Evolutionary conservation across 1,140 invertebrate species (phyloP), one percentile per base, ranked within the genome.

Genomic region (Trichogramma pretiosum): DNA sequence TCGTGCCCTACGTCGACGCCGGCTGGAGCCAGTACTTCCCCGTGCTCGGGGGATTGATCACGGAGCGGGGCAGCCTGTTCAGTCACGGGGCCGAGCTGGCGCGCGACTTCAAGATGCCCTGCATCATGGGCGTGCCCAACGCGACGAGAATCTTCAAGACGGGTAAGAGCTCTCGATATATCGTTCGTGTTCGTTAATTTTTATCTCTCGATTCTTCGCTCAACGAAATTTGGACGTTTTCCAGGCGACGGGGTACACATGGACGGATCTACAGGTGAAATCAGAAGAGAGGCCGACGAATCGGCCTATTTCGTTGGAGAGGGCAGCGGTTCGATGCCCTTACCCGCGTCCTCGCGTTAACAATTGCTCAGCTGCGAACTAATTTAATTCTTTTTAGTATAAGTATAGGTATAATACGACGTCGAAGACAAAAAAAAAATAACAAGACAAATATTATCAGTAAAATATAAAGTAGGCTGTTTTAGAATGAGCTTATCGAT

Each of bases 1-100:
- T 93, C 46, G 89, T 87, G 0, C 72, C 77, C 45, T 77, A 77
- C 16, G 91, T 87, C 0, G 88, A 93, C 60, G 85, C 92, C 46
- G 87, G 83, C 13, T 93, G 89, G 89, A 83, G 83, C n/a, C 87
- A 88, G 1, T 91, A 89, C 62, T 93, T 92, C 59, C 86, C 88
- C 0, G 71, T 92, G 7, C 64, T 92, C 5, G 68, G 75, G 2
- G 89, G 87, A 14, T 76, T 93, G 11, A 82, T 89, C 4, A 92
- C 88, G 0, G 89, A 93, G 68, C 68, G 90, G 5, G 89, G 88
- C 16, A 88, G 89, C 33, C 74, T 91, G 1, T 81, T 92, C 50
- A 90, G 87, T 32, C 88, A 93, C 59, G 89, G 87, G 37, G 87
- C 88, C 41, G 88, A 91, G 1, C 85, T 93, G n/a, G 88, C 88